Evolutionary conservation across 2,113 vertebrate species (phyloP).

Genomic region (Myanophis thanlyinensis): DNA sequence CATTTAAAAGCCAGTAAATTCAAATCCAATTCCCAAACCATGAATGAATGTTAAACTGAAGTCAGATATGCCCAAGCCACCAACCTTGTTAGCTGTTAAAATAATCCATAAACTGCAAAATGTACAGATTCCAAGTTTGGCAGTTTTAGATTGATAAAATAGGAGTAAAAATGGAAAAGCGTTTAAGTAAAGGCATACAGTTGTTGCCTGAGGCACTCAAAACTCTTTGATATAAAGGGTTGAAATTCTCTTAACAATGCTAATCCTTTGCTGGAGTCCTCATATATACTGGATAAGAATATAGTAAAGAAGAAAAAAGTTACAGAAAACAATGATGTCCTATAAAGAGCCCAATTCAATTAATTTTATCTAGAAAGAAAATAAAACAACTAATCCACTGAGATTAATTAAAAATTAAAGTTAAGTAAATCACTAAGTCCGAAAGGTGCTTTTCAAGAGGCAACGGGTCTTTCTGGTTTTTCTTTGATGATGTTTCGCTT

Average conservation of each 20-base stretch:
- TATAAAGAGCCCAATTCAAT: slow-evolving; percentile 10
- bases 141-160: slow-evolving; percentile 62
- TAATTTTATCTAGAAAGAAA: background rate
- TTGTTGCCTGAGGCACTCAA: slow-evolving; percentile 64
- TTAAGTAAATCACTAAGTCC: background rate
- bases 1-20: slow-evolving; percentile 33
- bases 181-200: slow-evolving; percentile 6
- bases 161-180: slow-evolving; percentile 46
- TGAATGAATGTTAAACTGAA: slow-evolving; percentile 46
- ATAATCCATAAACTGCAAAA: slow-evolving; percentile 49
- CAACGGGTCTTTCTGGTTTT: no score
- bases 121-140: slow-evolving; percentile 47
- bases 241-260: slow-evolving; percentile 54
- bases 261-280: slow-evolving; percentile 54
- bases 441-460: no score
- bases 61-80: slow-evolving; percentile 26
- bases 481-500: no score
- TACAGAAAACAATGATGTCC: slow-evolving; percentile 7
- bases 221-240: slow-evolving; percentile 59
- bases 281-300: slow-evolving; percentile 50
- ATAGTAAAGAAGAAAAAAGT: slow-evolving; percentile 30
- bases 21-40: slow-evolving; percentile 23
- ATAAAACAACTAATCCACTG: slow-evolving; percentile 12
- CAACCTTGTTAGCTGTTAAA: slow-evolving; percentile 50
- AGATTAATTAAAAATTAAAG: slow-evolving; percentile 24